Conservation (phyloP, 1,140 invertebrate genomes). For the Heliconius congener region DNA sequence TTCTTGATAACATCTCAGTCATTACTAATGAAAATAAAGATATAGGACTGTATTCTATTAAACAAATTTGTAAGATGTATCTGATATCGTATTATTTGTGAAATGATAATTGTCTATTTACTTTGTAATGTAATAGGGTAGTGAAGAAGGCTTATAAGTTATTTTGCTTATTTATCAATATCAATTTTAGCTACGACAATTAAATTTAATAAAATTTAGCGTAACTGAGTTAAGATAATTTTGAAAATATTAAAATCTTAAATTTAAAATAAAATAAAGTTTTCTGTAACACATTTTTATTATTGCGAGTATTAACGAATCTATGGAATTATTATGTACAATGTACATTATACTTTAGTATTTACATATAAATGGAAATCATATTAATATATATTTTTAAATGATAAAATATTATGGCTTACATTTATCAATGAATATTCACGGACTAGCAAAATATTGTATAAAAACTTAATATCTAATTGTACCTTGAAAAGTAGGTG, state of each 20-base stretch:
- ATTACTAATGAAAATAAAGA: neutral
- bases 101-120: constrained; percentile 22
- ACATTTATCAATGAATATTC: constrained; percentile 11
- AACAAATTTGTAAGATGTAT: neutral
- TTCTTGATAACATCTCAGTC: neutral
- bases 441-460: constrained; percentile 25
- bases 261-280: neutral
- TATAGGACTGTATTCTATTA: neutral
- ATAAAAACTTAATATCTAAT: constrained; percentile 13
- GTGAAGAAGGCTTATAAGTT: neutral
- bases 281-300: neutral
- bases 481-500: neutral
- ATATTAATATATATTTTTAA: neutral
- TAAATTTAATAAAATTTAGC: too few relatives aligned
- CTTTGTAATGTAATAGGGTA: neutral
- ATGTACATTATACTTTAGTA: neutral
- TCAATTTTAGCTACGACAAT: neutral
- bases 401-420: constrained; percentile 7
- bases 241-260: neutral
- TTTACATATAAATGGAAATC: neutral
- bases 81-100: constrained; percentile 18
- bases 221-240: too few relatives aligned
- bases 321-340: neutral
- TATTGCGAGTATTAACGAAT: neutral
- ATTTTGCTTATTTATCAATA: neutral